phyloP scores from a whole-genome alignment of 2,113 vertebrate species.

The Lepus europaeus region DNA sequence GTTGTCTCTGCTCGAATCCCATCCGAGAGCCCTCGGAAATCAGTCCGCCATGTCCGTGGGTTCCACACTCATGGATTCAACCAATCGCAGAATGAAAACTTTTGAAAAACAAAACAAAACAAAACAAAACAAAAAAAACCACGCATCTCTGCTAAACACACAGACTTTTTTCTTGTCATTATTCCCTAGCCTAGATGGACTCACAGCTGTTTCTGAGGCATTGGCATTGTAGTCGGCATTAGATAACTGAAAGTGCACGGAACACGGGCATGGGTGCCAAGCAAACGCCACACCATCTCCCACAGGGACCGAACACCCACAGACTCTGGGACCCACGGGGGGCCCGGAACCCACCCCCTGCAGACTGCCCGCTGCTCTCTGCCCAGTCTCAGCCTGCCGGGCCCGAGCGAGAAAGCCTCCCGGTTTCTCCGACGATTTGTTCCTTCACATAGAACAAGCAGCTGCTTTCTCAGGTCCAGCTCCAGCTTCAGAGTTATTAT shows the following conservation, averaged over 20 bases:
- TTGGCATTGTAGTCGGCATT: background rate
- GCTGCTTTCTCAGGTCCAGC: background rate
- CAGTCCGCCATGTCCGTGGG: background rate
- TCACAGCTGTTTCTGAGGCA: background rate
- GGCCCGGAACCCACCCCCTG: background rate
- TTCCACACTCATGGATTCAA: background rate
- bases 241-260: background rate
- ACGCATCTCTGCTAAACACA: background rate
- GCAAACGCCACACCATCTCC: background rate
- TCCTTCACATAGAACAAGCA: background rate
- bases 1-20: background rate
- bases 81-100: background rate
- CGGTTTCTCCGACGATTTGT: background rate
- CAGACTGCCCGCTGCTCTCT: background rate
- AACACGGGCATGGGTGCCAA: too few species aligned
- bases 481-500: background rate
- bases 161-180: too few species aligned
- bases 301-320: background rate
- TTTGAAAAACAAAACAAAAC: background rate
- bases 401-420: background rate
- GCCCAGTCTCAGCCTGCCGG: background rate
- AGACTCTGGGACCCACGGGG: background rate
- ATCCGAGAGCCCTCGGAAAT: background rate
- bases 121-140: background rate
- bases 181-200: background rate